A percentile compares a stretch with the other conserved stretches of the same genome.
These are phyloP conservation scores for Onychostoma macrolepis DNA, from an alignment of 2,113 vertebrate genomes.

Conservation along the genomic window DNA sequence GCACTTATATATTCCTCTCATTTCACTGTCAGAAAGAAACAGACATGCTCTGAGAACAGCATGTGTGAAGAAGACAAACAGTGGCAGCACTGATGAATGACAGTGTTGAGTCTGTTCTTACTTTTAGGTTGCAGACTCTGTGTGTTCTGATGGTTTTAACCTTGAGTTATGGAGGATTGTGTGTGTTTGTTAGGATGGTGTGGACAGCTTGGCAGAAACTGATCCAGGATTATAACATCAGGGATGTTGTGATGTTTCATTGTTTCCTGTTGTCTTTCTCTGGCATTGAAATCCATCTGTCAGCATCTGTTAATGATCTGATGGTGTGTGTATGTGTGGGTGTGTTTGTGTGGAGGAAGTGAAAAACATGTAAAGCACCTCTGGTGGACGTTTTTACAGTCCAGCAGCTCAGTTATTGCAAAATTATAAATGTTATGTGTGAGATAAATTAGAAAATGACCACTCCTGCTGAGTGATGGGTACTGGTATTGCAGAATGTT, in stretches of 20 bases:
- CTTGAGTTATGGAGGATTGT: background rate
- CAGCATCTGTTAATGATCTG: constrained; percentile 26
- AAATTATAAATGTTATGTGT: background rate
- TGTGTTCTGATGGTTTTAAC: constrained; percentile 6
- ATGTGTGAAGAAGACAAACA: background rate
- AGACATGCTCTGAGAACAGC: background rate
- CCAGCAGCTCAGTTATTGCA: background rate
- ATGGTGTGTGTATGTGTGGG: background rate
- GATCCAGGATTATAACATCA: constrained; percentile 1
- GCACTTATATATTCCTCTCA: background rate
- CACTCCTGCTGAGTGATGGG: background rate
- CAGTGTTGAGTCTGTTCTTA: background rate
- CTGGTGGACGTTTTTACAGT: background rate
- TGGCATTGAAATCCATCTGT: constrained; percentile 19
- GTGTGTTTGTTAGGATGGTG: constrained; percentile 11
- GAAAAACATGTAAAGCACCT: background rate
- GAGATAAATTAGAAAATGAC: background rate
- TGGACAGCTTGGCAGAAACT: constrained; percentile 17
- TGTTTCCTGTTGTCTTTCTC: constrained; percentile 19
- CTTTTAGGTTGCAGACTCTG: background rate
- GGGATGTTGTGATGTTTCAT: background rate
- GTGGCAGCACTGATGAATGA: background rate
- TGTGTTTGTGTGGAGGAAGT: background rate
- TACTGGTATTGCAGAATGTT: background rate
- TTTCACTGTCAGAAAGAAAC: background rate